Conservation (phyloP, 1,140 invertebrate species). For the Sitobion miscanthi region DNA sequence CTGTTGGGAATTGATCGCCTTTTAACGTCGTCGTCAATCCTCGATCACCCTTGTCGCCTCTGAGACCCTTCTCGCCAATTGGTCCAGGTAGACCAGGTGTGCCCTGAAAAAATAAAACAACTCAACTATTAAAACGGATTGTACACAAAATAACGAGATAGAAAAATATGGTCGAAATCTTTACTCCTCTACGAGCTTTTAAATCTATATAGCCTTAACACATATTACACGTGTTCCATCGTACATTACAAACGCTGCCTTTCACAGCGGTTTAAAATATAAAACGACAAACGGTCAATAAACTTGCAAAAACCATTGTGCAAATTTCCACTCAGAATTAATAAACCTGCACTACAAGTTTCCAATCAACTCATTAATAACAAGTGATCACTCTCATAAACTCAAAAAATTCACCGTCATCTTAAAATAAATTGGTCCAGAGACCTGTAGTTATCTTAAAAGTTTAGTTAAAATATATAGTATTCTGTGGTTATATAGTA, state of each 20-base stretch:
- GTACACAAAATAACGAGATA: neutral
- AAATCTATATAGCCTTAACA: neutral
- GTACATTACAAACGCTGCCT: neutral
- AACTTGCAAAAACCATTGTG: neutral
- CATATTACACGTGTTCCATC: neutral
- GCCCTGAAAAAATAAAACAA: slow-evolving; percentile 50
- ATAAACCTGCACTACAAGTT: neutral
- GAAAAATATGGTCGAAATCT: neutral
- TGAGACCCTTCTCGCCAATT: slow-evolving; percentile 73
- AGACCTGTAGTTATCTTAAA: no score
- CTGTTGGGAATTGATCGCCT: slow-evolving; percentile 83
- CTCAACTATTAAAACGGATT: neutral
- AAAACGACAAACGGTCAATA: rapidly evolving
- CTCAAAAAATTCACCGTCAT: neutral
- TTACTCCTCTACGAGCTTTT: no score
- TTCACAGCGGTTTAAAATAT: neutral
- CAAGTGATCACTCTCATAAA: neutral
- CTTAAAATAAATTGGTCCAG: no score
- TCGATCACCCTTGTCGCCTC: slow-evolving; percentile 87
- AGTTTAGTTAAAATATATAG: no score
- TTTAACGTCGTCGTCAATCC: slow-evolving; percentile 88
- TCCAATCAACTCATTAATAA: neutral
- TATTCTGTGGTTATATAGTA: no score
- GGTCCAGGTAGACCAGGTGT: slow-evolving; percentile 68
- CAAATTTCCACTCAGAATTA: neutral